A percentile compares a stretch with the other conserved stretches of the same genome.
phyloP scores from a whole-genome alignment of 1,140 invertebrate genomes.

The Heliconius eleuchia region DNA sequence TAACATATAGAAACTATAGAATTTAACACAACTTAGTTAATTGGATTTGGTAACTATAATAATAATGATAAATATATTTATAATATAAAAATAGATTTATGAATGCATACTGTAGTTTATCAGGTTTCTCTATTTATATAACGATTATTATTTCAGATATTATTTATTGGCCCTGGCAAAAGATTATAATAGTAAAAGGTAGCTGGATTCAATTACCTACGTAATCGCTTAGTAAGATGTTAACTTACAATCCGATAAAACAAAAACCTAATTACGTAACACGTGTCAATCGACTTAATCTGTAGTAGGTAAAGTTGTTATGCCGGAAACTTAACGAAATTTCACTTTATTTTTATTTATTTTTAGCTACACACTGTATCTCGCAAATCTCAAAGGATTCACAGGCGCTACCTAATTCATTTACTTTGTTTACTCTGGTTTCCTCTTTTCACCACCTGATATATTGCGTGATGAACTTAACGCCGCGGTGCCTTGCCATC shows the following conservation, averaged over 20 bases:
- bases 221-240: background rate
- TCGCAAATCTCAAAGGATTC: too few relatives aligned
- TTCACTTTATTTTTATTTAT: background rate
- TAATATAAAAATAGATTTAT: background rate
- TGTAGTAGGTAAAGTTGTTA: background rate
- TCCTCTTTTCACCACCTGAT: too few relatives aligned
- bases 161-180: background rate
- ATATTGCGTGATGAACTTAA: too few relatives aligned
- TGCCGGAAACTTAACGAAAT: background rate
- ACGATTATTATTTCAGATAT: background rate
- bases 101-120: background rate
- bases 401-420: too few relatives aligned
- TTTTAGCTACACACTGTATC: too few relatives aligned
- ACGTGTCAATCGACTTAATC: background rate
- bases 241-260: conserved; percentile 14
- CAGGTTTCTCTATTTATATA: conserved; percentile 1
- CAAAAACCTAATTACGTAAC: conserved; percentile 10
- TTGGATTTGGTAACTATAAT: too few relatives aligned
- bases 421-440: too few relatives aligned
- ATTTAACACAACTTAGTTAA: too few relatives aligned
- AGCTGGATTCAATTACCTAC: conserved; percentile 6
- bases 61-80: too few relatives aligned
- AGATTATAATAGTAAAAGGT: background rate
- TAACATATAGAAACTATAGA: too few relatives aligned
- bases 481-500: too few relatives aligned